Evolutionary conservation across 1,140 invertebrate genomes (phyloP), one percentile per base, ranked within the genome.

Genomic region (Caenorhabditis tropicalis): DNA sequence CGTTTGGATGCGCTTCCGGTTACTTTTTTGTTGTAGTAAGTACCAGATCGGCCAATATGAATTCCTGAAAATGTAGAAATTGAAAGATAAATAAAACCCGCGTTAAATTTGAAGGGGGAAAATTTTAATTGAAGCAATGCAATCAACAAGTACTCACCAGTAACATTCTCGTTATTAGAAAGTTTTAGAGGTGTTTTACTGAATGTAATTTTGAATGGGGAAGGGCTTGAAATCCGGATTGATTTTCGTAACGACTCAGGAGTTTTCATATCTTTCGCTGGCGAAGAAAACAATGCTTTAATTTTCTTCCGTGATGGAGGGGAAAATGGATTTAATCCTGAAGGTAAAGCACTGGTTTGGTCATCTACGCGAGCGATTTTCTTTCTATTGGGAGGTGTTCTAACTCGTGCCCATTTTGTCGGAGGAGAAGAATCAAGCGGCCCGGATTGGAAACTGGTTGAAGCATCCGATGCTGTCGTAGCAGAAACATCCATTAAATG

Each of bases 401-500:
- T n/a, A 5, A 74, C 24, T 46, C 65, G 43, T 0, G 65, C 65
- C 65, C 65, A 74, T 74, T 74, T 74, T n/a, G 65, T 74, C 43
- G 65, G 65, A 7, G 65, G 65, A 24, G 65, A 74, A 24, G 4
- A 43, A 24, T 74, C 65, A 10, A 74, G 21, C 6, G 65, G 65
- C 3, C 27, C 21, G 21, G 65, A 74, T 39, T 43, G 65, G n/a
- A 74, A 74, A 31, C 21, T 74, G 21, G 58, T 43, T 10, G 65
- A 74, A 43, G 36, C 33, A 39, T 56, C 53, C 7, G 53, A 56
- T 6, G 53, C 53, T 29, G 33, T 74, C 12, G 36, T 36, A 39
- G 65, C 65, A 74, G 65, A 36, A 12, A 74, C 43, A 74, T 74
- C 65, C 65, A 74, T 74, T 31, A 74, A 74, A 5, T 74, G 65